Base-by-base conservation (phyloP, 2,888 invertebrate species). In the Chymomyza procnemis region DNA sequence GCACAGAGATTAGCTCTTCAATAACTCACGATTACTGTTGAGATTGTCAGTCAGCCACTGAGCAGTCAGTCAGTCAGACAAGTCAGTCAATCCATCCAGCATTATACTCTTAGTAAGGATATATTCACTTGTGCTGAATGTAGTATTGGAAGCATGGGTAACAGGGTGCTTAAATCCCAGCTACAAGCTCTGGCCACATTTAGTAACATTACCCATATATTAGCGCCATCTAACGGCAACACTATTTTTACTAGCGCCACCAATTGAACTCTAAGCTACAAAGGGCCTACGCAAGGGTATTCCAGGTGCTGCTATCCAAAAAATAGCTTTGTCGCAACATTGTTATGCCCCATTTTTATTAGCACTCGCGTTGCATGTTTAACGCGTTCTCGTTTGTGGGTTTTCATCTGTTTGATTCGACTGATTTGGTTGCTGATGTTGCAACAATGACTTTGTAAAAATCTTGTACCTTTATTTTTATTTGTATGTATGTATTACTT, bases 391-490 rank as follows among this genome's bases (percentile, higher is more conserved):
- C 30, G 26, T 56, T 56, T 56, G 22, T 14, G 21, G 56, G 14
- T 30, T n/a, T 19, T 50, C 16, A 18, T 50, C 16, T 19, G 16
- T 4, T 50, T n/a, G 50, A 16, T 81, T 55, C 64, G 61, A 59
- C 68, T 64, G 67, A 67, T 66, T 57, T 63, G 61, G 65, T 74
- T 48, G 73, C 72, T 81, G 77, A 81, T 83, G 83, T 81, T 88
- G 86, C 88, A 87, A 80, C 79, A 79, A 87, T 88, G 88, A 88
- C 86, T 78, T n/a, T 72, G 83, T 71, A 76, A 85, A 65, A 64
- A 57, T 50, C 19, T 48, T 64, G 14, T 14, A 16, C 21, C 19
- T 41, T 41, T 9, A 41, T 41, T 41, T 41, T 26, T 2, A 4
- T 47, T 4, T 14, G 16, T 47, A n/a, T 47, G 52, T 14, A 47